Conservation (phyloP, 2,797 vertebrate species). For the Columba guinea region DNA sequence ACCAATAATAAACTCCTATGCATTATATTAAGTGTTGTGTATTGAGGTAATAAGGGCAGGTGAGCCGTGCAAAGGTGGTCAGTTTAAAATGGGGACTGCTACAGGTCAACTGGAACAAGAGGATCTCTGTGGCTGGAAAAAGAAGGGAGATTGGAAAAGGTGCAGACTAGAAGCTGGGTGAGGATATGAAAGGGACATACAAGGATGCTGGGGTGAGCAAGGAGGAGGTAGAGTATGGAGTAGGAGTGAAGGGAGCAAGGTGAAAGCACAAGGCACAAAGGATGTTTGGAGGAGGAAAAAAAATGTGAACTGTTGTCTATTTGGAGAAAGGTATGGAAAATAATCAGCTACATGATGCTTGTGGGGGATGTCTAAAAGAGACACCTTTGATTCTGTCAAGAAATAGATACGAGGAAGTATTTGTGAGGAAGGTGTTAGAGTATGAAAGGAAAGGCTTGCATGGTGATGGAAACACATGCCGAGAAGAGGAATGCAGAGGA, state of each 20-base stretch:
- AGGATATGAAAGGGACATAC: background rate
- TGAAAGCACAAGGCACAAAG: slow-evolving; percentile 18
- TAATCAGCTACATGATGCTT: slow-evolving; percentile 11
- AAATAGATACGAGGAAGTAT: background rate
- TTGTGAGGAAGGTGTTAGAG: background rate
- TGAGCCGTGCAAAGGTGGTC: background rate
- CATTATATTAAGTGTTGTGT: background rate
- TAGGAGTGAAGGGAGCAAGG: slow-evolving; percentile 2
- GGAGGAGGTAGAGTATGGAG: background rate
- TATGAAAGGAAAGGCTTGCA: background rate
- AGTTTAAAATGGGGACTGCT: background rate
- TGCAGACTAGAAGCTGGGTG: background rate
- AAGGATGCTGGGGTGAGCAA: background rate
- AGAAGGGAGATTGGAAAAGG: background rate
- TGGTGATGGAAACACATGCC: background rate
- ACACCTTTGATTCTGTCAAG: slow-evolving; percentile 20
- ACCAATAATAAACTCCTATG: background rate
- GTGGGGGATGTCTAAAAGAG: background rate
- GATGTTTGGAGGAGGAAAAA: slow-evolving; percentile 48
- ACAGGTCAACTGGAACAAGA: background rate
- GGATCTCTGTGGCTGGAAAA: background rate
- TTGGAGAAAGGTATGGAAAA: slow-evolving; percentile 61
- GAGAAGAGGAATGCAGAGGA: background rate
- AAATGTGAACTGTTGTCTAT: slow-evolving; percentile 36
- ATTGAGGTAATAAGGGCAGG: background rate